Evolutionary conservation across 2,797 vertebrate genomes (phyloP), one percentile per base, ranked within the genome.

Genomic region (Scolopax bukidnonensis): DNA sequence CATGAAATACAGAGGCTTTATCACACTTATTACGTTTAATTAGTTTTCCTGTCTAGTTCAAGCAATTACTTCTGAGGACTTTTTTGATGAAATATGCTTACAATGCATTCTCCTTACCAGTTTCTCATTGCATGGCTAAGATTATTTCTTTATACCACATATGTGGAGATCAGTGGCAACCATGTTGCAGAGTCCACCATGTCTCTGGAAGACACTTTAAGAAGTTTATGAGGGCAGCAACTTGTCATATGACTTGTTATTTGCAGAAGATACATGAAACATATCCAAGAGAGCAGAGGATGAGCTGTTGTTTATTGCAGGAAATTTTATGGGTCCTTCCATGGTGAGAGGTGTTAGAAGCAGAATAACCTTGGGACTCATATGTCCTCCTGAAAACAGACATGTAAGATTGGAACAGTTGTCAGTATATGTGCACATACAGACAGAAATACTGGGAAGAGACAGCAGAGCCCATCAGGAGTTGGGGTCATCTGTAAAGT

Each of bases 151-250:
- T 75, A 18, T 47, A 57, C 60, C 45, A 6, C 27, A 18, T 63
- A 43, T 69, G 24, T 77, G 60, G 64, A 95, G 48, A 93, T 82
- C 92, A 94, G 5, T 67, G 74, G 45, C 61, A 81, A 92, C 63
- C 75, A 80, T 38, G 33, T 25, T 71, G 86, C 68, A 89, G 87
- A 87, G 33, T 43, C 60, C 71, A 40, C 78, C 43, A 25, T 19
- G 77, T 76, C 70, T 79, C 68, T 89, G 60, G 38, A 71, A 83
- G 75, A 65, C 75, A 89, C 60, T 90, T 93, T 18, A 32, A 94
- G 78, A 89, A 91, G 71, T 94, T 96, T 96, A 95, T 93, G 90
- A 91, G 81, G n/a, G 60, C 71, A 94, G 53, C 48, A 86, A 33
- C 56, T 54, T 89, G 81, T 89, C 90, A 63, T 92, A 73, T 85